A percentile compares a stretch with the other conserved stretches of the same genome.
Conservation (phyloP, 2,888 invertebrate genomes). For the Nomada ruficornis region DNA sequence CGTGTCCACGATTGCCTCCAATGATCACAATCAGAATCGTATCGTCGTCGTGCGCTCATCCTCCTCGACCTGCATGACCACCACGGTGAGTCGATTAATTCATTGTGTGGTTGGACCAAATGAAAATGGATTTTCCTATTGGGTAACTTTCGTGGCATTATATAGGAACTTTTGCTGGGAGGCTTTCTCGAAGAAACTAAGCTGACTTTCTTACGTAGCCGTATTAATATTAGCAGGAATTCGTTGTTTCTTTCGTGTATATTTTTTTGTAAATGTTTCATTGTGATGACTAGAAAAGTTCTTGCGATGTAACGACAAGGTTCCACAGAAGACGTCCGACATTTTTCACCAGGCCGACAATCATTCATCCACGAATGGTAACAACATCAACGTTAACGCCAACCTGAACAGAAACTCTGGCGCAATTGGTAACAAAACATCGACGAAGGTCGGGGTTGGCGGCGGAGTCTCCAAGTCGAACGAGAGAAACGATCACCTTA, state of each 20-base stretch:
- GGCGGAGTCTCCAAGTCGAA: conserved; percentile 65
- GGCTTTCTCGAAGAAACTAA: not conserved
- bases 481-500: conserved; percentile 71
- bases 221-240: conserved; percentile 4
- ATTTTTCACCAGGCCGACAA: conserved; percentile 77
- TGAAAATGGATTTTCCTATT: conserved; percentile 24
- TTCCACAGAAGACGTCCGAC: conserved; percentile 35
- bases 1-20: conserved; percentile 77
- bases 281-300: conserved; percentile 31
- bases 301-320: conserved; percentile 34
- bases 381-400: conserved; percentile 74
- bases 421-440: conserved; percentile 66
- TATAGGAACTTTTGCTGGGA: not conserved
- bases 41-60: conserved; percentile 83
- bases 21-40: conserved; percentile 83
- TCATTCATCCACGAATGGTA: conserved; percentile 70
- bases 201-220: not conserved
- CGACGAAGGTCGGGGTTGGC: conserved; percentile 67
- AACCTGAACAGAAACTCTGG: conserved; percentile 71
- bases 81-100: conserved; percentile 75
- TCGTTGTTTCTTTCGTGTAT: not conserved
- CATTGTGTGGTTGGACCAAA: conserved; percentile 20
- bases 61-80: conserved; percentile 78
- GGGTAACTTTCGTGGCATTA: not conserved
- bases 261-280: conserved; percentile 30